Evolutionary conservation across 1,140 invertebrate species (phyloP), one percentile per base, ranked within the genome.

Genomic region (Vollenhovia emeryi): DNA sequence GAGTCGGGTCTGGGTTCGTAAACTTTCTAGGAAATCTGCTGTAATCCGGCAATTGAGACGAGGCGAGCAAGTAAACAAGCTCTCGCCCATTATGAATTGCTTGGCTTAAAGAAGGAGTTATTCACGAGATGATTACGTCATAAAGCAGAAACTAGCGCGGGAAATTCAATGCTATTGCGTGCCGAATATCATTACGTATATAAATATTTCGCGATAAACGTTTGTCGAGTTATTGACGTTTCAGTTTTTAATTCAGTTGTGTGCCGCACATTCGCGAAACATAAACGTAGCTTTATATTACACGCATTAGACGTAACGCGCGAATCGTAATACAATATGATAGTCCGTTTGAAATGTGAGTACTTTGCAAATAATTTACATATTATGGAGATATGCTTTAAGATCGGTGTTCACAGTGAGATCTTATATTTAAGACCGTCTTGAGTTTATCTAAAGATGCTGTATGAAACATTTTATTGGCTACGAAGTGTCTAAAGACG

Each of bases 11-110:
- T 36, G 24, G 18, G 27, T 48, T 48, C 57, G 57, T 78, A 60
- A 78, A 78, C 74, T 78, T 78, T 78, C 74, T 45, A 48, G 40
- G 74, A 78, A 78, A 24, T 15, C 27, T 57, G 13, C 18, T 50
- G 43, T 73, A 52, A 24, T 75, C 45, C 5, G 24, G 36, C 52
- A 75, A 75, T 75, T 75, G 36, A 75, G 33, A 27, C 52, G 52
- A 75, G 36, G 24, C 8, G n/a, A 36, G 21, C 71, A 48, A 43
- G n/a, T 76, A 76, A 78, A 66, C 36, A 45, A 78, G 27, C 9
- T 40, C 13, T 59, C 13, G 24, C 43, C 5, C 33, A 73, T 75
- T 60, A 24, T 30, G 33, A 60, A 75, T 75, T 27, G 15, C 21
- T 59, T 43, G 5, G 15, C 21, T 59, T 43, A 2, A 64, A 48